Conservation (phyloP, 2,888 invertebrate species). For the Resseliella maxima region DNA sequence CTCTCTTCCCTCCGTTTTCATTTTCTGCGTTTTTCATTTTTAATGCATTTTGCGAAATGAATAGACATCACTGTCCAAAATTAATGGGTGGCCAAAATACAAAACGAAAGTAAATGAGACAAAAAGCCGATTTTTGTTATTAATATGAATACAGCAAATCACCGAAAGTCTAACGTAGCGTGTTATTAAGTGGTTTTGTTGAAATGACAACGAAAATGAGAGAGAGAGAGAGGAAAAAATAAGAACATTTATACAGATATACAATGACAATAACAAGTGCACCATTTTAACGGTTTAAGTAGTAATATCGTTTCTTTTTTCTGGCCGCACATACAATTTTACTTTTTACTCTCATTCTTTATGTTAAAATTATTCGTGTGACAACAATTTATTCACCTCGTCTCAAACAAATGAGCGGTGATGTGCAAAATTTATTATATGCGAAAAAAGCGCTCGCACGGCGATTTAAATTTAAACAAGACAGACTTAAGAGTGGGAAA, state of each 20-base stretch:
- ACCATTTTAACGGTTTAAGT: not conserved
- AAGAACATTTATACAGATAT: not conserved
- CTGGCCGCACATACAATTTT: too few relatives aligned
- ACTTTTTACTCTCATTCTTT: too few relatives aligned
- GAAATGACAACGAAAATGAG: not conserved
- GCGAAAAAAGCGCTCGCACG: not conserved
- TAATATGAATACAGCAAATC: not conserved
- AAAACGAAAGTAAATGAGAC: not conserved
- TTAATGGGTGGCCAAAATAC: not conserved
- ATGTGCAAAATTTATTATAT: not conserved
- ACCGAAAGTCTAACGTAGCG: constrained; percentile 34
- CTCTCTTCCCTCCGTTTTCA: not conserved
- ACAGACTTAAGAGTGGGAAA: not conserved
- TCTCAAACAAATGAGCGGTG: constrained; percentile 23
- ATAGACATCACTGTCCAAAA: not conserved
- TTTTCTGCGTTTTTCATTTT: not conserved
- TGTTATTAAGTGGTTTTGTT: constrained; percentile 42
- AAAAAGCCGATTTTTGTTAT: not conserved
- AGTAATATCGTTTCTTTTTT: not conserved
- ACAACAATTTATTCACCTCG: constrained; percentile 45
- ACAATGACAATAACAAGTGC: not conserved
- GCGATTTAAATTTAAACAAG: not conserved
- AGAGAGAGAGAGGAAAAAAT: not conserved
- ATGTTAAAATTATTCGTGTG: constrained; percentile 37
- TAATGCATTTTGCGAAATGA: not conserved